These are phyloP conservation scores for Myioborus miniatus DNA, from an alignment of 2,797 vertebrate genomes.

Conservation along the genomic window DNA sequence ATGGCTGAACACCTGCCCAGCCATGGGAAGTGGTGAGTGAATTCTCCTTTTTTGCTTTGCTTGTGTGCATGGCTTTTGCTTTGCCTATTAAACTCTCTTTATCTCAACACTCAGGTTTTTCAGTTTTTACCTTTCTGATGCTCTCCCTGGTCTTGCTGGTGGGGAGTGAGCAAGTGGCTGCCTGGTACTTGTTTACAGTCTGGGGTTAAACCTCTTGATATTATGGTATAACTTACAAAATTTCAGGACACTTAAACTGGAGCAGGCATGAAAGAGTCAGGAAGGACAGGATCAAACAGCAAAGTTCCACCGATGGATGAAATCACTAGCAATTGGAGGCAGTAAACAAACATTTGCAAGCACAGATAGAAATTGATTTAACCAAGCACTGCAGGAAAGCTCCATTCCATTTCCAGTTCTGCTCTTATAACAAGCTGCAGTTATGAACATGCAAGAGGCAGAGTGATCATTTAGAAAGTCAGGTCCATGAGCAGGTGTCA, in stretches of 20 bases:
- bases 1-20: background rate
- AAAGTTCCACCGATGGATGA: background rate
- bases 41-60: background rate
- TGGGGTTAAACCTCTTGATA: background rate
- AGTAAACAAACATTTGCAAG: background rate
- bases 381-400: background rate
- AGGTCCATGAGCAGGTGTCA: background rate
- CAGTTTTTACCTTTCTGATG: background rate
- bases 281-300: background rate
- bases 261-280: background rate
- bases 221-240: background rate
- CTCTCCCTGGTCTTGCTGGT: accelerated
- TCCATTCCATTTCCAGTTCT: background rate
- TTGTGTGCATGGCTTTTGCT: background rate
- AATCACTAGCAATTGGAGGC: background rate
- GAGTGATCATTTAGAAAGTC: background rate
- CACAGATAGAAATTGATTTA: background rate
- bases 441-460: accelerated
- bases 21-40: background rate
- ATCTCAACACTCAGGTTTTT: background rate
- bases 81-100: background rate
- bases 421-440: background rate
- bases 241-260: background rate
- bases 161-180: background rate
- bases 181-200: background rate